Conservation (phyloP, 2,113 vertebrate species). For the Elephantulus edwardii region DNA sequence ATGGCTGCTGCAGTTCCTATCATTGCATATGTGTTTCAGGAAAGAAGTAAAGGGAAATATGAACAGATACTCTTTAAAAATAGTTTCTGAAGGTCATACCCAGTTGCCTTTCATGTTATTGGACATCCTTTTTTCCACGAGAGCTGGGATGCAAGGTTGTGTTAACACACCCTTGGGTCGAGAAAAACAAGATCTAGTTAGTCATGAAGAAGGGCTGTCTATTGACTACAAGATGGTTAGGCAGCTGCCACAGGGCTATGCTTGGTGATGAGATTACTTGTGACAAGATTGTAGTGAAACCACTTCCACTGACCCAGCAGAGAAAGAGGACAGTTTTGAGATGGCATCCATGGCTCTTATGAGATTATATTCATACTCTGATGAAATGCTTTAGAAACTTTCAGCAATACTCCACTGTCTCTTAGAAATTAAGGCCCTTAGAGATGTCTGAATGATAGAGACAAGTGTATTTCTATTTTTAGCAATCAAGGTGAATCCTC, state of each 20-base stretch:
- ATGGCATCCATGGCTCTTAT: not conserved
- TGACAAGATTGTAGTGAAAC: not conserved
- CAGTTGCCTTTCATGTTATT: not conserved
- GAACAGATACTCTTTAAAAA: not conserved
- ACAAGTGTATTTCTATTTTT: not conserved
- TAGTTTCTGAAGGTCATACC: not conserved
- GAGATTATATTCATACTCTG: not conserved
- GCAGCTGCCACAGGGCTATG: not conserved
- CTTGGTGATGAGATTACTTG: not conserved
- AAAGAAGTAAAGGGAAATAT: constrained; percentile 4
- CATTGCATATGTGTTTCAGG: not conserved
- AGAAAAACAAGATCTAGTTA: not conserved
- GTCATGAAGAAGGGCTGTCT: no score
- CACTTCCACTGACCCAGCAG: not conserved
- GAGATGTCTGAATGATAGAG: not conserved
- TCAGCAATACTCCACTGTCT: not conserved
- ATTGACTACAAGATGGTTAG: not conserved
- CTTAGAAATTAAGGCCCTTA: not conserved
- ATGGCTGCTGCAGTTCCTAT: constrained; percentile 5
- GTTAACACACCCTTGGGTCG: not conserved
- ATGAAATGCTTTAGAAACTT: not conserved
- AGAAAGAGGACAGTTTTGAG: not conserved
- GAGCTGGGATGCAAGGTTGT: not conserved
- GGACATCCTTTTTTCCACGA: not conserved
- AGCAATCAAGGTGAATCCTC: not conserved